A percentile compares a stretch with the other conserved stretches of the same genome.
Conservation (phyloP, 2,113 vertebrate genomes). For the Perognathus longimembris region DNA sequence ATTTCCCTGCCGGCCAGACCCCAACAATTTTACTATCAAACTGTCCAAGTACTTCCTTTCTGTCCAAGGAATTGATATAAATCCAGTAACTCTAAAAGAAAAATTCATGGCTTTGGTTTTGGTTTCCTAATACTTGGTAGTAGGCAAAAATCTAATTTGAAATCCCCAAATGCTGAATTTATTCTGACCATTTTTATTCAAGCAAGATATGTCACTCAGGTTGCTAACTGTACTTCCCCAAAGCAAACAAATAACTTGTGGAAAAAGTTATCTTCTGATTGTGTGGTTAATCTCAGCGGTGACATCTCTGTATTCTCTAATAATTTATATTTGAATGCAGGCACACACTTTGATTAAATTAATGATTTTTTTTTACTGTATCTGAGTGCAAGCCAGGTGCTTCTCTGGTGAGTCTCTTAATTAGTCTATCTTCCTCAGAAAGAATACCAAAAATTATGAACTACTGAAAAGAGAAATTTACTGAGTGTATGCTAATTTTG, state of each 20-base stretch:
- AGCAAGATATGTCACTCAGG: neutral
- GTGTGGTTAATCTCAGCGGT: neutral
- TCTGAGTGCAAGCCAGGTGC: too few species aligned
- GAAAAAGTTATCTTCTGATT: neutral
- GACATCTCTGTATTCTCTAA: neutral
- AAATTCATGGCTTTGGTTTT: neutral
- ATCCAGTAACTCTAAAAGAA: neutral
- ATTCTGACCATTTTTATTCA: neutral
- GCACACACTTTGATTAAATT: neutral
- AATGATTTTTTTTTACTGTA: neutral
- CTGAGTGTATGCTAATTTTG: neutral
- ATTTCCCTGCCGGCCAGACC: neutral
- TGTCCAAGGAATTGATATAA: neutral
- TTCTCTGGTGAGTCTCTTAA: too few species aligned
- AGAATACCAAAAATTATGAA: neutral
- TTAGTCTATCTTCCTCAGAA: too few species aligned
- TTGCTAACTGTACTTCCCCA: neutral
- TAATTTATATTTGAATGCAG: neutral
- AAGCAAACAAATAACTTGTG: neutral
- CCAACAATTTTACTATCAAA: constrained; percentile 9
- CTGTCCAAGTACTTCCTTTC: neutral
- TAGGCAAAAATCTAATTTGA: neutral
- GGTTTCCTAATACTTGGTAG: neutral
- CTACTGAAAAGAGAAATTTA: neutral
- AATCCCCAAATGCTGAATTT: constrained; percentile 19